Conservation (phyloP, 2,113 vertebrate genomes). For the Lathamus discolor region DNA sequence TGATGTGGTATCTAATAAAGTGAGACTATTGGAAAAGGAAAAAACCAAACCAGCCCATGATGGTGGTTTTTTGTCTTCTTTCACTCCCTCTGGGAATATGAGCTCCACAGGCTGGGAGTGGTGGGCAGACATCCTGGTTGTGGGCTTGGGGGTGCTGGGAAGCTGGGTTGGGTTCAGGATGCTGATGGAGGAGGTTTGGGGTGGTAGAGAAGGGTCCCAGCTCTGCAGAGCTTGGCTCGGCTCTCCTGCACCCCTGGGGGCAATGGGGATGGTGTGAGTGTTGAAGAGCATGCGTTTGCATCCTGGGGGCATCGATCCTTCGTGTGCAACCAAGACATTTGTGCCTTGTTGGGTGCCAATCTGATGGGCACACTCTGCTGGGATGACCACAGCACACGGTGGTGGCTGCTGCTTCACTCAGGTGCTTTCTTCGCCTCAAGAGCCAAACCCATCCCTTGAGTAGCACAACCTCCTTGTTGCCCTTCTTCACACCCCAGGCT, state of each 20-base stretch:
- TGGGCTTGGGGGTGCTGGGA: neutral
- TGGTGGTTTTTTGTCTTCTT: neutral
- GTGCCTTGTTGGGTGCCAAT: rapidly evolving
- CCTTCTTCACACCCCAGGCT: rapidly evolving
- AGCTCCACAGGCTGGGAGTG: rapidly evolving
- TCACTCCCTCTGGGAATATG: neutral
- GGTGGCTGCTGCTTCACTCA: too few species aligned
- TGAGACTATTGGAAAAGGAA: constrained; percentile 62
- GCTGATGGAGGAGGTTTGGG: neutral
- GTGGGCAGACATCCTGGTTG: rapidly evolving
- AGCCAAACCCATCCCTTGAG: neutral
- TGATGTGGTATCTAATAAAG: constrained; percentile 78
- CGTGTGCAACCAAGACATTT: rapidly evolving
- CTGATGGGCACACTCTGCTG: rapidly evolving
- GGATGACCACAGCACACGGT: rapidly evolving
- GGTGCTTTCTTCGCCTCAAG: rapidly evolving
- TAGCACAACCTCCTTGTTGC: neutral
- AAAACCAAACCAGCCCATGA: rapidly evolving
- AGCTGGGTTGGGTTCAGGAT: rapidly evolving
- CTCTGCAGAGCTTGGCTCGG: neutral
- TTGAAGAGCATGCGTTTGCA: neutral
- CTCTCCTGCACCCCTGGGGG: rapidly evolving
- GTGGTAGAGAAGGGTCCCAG: rapidly evolving
- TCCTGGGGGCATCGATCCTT: rapidly evolving
- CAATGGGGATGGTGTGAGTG: rapidly evolving